These are phyloP conservation scores for Ichneumoninae sp. DNA, from an alignment of 2,888 invertebrate genomes.

Conservation along the genomic window DNA sequence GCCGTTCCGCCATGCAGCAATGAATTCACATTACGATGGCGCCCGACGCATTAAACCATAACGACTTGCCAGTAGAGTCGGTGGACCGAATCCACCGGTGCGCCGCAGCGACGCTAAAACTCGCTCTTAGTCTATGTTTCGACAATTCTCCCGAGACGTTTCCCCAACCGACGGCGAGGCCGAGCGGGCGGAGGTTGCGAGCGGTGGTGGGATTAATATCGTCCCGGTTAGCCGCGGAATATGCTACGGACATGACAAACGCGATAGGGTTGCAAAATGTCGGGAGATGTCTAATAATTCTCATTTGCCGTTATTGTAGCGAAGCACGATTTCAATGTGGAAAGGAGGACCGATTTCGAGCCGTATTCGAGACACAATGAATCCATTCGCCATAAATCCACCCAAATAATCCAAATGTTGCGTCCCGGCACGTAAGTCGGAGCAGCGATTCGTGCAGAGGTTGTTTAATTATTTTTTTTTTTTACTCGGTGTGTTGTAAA, in stretches of 20 bases:
- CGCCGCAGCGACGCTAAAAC: constrained; percentile 16
- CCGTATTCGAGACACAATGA: too few species aligned
- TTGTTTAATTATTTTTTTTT: too few species aligned
- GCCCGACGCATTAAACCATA: constrained; percentile 79
- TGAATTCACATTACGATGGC: constrained; percentile 78
- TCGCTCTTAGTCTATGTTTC: constrained; percentile 13
- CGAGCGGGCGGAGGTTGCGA: neutral
- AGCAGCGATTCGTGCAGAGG: too few species aligned
- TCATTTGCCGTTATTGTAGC: too few species aligned
- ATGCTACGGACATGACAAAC: neutral
- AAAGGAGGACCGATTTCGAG: too few species aligned
- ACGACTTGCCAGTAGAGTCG: constrained; percentile 74
- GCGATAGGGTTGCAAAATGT: neutral
- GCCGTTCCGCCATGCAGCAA: constrained; percentile 65
- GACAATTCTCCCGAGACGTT: constrained; percentile 20
- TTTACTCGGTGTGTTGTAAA: too few species aligned
- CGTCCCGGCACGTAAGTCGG: too few species aligned
- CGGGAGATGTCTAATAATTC: neutral
- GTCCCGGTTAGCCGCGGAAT: neutral
- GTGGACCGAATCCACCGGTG: constrained; percentile 66
- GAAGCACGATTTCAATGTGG: too few species aligned
- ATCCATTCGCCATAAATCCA: too few species aligned
- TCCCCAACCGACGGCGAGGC: neutral
- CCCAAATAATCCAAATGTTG: too few species aligned
- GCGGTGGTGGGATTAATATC: neutral